phyloP scores from a whole-genome alignment of 2,888 invertebrate species.

The Mythimna lalbum region DNA sequence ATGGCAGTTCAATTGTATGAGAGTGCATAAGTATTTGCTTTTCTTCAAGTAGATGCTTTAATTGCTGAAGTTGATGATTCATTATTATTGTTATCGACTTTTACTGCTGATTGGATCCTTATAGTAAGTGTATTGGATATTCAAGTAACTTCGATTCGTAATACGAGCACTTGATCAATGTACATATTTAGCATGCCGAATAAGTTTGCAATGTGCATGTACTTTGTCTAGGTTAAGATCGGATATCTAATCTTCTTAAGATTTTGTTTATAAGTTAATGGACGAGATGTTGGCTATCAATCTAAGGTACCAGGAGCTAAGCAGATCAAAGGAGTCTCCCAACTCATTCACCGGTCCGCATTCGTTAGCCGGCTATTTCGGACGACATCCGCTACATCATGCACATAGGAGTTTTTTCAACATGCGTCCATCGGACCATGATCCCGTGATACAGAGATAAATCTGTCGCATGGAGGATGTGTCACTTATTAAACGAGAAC shows the following conservation, averaged over 20 bases:
- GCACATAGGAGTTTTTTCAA: conserved; percentile 45
- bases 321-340: conserved; percentile 41
- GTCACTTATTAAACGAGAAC: conserved; percentile 30
- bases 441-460: conserved; percentile 40
- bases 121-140: conserved; percentile 6
- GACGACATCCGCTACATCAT: conserved; percentile 57
- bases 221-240: background rate
- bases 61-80: conserved; percentile 28
- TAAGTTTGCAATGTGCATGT: background rate
- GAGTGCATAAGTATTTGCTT: conserved; percentile 6
- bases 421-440: conserved; percentile 2
- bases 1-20: conserved; percentile 10
- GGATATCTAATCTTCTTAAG: no score
- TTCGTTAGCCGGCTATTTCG: conserved; percentile 60
- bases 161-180: conserved; percentile 6
- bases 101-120: conserved; percentile 5
- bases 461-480: conserved; percentile 52
- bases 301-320: conserved; percentile 25
- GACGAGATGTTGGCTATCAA: conserved; percentile 13
- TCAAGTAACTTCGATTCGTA: background rate
- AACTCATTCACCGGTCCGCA: conserved; percentile 40
- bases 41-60: conserved; percentile 20
- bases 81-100: conserved; percentile 10
- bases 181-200: background rate
- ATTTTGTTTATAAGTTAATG: conserved; percentile 13